Evolutionary conservation across 2,113 vertebrate genomes (phyloP).

Genomic region (Blennius ocellaris): DNA sequence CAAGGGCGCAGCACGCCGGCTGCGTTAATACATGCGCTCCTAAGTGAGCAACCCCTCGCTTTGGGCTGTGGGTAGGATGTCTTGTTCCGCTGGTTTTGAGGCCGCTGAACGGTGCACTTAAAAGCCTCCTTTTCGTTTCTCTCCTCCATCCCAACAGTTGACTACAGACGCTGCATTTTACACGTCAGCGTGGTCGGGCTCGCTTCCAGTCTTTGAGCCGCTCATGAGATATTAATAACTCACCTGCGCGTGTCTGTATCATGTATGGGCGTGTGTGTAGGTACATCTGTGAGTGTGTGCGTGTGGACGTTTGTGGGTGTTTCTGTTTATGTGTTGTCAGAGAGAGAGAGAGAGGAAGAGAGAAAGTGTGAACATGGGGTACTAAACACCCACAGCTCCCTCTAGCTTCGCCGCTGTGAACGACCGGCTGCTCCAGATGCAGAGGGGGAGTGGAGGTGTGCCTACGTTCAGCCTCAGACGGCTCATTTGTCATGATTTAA

Average conservation of each 20-base stretch:
- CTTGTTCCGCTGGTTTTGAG: constrained; percentile 53
- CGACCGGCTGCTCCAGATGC: constrained; percentile 34
- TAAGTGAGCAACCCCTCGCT: constrained; percentile 35
- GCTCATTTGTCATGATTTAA: constrained; percentile 74
- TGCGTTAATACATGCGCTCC: constrained; percentile 31
- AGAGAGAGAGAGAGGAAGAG: constrained; percentile 6
- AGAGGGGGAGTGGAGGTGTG: constrained; percentile 10
- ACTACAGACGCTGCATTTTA: constrained; percentile 46
- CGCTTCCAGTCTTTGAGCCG: constrained; percentile 57
- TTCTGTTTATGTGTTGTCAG: constrained; percentile 25
- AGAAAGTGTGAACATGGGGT: constrained; percentile 5
- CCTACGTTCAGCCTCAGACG: constrained; percentile 30
- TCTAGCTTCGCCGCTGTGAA: constrained; percentile 70
- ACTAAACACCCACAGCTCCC: constrained; percentile 78
- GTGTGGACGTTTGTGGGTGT: constrained; percentile 8
- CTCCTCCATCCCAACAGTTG: constrained; percentile 47
- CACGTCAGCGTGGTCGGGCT: constrained; percentile 47
- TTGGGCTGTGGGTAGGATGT: constrained; percentile 51
- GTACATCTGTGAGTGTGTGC: constrained; percentile 22
- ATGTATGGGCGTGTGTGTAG: constrained; percentile 3
- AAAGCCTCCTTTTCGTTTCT: constrained; percentile 50
- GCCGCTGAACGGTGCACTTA: constrained; percentile 50
- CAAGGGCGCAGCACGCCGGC: constrained; percentile 9
- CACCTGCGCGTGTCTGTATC: constrained; percentile 63
- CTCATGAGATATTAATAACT: constrained; percentile 75